Base-by-base conservation (phyloP, 1,140 invertebrate species). In the Popillia japonica region DNA sequence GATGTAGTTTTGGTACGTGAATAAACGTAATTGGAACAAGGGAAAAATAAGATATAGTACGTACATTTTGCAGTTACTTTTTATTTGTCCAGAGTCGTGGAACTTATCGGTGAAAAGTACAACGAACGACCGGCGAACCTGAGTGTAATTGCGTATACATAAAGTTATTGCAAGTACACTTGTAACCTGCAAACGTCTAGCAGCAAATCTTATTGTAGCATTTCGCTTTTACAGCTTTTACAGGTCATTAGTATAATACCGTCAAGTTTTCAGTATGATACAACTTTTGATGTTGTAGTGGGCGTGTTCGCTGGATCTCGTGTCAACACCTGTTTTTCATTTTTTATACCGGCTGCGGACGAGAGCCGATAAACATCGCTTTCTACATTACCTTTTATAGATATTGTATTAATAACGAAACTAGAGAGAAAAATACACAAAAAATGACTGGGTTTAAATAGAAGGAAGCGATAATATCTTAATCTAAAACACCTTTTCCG, bases 11-110 rank as follows among this genome's bases (percentile, higher is more conserved):
- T 34, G 61, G 61, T 68, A 68, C 61, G 22, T 22, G 61, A 68
- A 68, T 68, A 68, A 68, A 68, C 61, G 61, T 68, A 68, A 68
- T 68, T 68, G 61, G 61, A 68, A 68, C 61, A 68, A 68, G 61
- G 27, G 61, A 68, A 68, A 68, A 68, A 68, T 68, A 68, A 68
- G 61, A 68, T 68, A 68, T 68, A 68, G 61, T 68, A 22, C 22
- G 20, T 68, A 22, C 22, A 22, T 34, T 68, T 34, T 68, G 27
- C 61, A 34, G 61, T 34, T 22, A 34, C 61, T 68, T 27, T 68
- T 68, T 68, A 68, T 23, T 68, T 27, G 61, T 27, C 2, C 17
- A 68, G 61, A 10, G 61, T 20, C 27, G 61, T 68, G 22, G n/a
- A 68, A 68, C 61, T 27, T 68, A 68, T 68, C 61, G 61, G 22